Conservation (phyloP, 2,113 vertebrate genomes). For the Cromileptes altivelis region DNA sequence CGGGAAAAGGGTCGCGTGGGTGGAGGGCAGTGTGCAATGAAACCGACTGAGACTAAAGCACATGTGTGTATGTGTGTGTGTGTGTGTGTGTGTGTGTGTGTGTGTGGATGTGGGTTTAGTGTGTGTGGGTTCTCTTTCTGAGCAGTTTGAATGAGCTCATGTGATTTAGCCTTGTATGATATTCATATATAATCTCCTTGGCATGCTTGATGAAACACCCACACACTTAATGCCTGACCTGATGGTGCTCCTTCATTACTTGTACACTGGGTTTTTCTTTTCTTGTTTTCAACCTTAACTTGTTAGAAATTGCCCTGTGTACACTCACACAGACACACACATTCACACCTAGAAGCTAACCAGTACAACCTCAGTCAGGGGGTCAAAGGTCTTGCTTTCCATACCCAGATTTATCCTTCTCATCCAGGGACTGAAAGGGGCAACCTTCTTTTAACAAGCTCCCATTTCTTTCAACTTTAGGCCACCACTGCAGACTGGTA, state of each 20-base stretch:
- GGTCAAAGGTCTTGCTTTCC: not conserved
- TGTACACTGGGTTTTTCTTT: not conserved
- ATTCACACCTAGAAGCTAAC: not conserved
- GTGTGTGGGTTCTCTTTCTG: slow-evolving; percentile 19
- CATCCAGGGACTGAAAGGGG: not conserved
- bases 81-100: slow-evolving; percentile 16
- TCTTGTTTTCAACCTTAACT: not conserved
- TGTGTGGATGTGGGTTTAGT: slow-evolving; percentile 21
- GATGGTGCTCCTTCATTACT: slow-evolving; percentile 24
- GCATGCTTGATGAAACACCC: slow-evolving; percentile 37
- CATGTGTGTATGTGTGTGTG: slow-evolving; percentile 1
- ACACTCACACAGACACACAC: not conserved
- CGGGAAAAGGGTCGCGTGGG: not conserved
- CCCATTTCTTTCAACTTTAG: not conserved
- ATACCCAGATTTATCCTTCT: not conserved
- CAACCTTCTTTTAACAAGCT: not conserved
- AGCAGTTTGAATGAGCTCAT: slow-evolving; percentile 53
- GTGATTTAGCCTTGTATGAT: slow-evolving; percentile 45
- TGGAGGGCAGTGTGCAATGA: slow-evolving; percentile 11
- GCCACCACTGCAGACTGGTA: not conserved
- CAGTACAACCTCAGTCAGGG: not conserved
- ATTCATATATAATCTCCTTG: slow-evolving; percentile 49
- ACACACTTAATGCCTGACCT: slow-evolving; percentile 24
- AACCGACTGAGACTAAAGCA: slow-evolving; percentile 15
- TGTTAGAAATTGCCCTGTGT: not conserved